A percentile compares a stretch with the other conserved stretches of the same genome.
Evolutionary conservation across 2,113 vertebrate species (phyloP).

Genomic region (Etheostoma spectabile): DNA sequence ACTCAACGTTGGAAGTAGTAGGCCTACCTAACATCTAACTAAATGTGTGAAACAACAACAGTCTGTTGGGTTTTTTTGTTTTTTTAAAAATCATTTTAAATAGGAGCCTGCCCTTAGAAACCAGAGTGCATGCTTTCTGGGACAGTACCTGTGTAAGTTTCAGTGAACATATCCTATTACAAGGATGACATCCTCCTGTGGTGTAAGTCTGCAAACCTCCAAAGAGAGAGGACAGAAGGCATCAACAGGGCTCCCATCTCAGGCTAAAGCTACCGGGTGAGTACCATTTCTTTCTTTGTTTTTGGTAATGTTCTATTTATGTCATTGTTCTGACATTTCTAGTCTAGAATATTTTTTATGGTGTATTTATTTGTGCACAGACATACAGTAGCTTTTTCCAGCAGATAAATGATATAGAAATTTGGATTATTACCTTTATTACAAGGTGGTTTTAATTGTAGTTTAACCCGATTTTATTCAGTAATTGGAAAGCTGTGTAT

Average conservation of each 20-base stretch:
- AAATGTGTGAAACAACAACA: neutral
- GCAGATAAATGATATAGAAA: neutral
- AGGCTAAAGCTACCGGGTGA: slow-evolving; percentile 41
- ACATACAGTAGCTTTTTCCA: neutral
- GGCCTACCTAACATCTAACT: too few relatives aligned
- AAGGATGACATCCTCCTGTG: slow-evolving; percentile 51
- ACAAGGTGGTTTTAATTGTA: neutral
- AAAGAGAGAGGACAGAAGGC: slow-evolving; percentile 35
- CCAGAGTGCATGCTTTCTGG: slow-evolving; percentile 14
- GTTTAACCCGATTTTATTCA: neutral
- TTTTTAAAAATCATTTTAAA: slow-evolving; percentile 3
- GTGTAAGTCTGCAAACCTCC: slow-evolving; percentile 27
- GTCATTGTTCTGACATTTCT: neutral
- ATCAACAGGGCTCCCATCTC: slow-evolving; percentile 26
- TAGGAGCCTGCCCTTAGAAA: neutral
- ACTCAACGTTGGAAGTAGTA: neutral
- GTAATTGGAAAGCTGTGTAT: neutral
- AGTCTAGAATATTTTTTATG: neutral
- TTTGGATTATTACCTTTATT: neutral
- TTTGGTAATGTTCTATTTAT: neutral
- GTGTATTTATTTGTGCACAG: neutral
- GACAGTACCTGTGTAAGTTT: slow-evolving; percentile 67
- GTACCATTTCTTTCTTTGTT: neutral
- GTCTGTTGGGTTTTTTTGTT: neutral
- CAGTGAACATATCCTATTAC: slow-evolving; percentile 71